Evolutionary conservation across 2,888 invertebrate genomes (phyloP).

Genomic region (Nebria brevicollis): DNA sequence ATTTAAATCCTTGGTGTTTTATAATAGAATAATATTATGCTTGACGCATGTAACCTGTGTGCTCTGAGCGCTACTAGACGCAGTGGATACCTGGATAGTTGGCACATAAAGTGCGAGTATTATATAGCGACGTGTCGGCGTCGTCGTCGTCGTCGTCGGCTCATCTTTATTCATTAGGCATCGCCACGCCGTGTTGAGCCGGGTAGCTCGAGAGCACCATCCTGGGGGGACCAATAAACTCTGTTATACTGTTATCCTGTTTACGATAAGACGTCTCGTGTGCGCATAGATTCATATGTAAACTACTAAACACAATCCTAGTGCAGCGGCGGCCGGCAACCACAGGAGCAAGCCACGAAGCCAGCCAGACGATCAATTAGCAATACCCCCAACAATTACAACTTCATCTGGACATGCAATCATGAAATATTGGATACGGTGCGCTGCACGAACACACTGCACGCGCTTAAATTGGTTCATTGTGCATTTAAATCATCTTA

Average conservation of each 20-base stretch:
- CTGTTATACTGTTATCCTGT: slow-evolving; percentile 21
- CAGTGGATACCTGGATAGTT: background rate
- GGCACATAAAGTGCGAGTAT: background rate
- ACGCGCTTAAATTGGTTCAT: background rate
- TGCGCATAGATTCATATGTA: slow-evolving; percentile 12
- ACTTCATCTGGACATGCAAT: slow-evolving; percentile 4
- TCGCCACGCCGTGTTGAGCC: background rate
- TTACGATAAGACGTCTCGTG: slow-evolving; percentile 9
- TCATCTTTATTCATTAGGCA: slow-evolving; percentile 28
- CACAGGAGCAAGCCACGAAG: background rate
- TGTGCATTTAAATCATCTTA: too few species aligned
- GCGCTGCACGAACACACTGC: background rate
- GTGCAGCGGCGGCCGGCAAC: background rate
- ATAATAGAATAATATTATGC: too few species aligned
- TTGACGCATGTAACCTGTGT: background rate
- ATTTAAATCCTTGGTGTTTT: too few species aligned
- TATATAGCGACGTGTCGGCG: background rate
- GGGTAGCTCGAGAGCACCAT: background rate
- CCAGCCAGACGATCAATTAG: background rate
- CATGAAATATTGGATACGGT: background rate
- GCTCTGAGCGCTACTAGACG: background rate
- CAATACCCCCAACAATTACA: slow-evolving; percentile 9
- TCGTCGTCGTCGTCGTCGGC: background rate
- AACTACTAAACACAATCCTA: background rate
- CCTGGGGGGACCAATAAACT: slow-evolving; percentile 22